These are phyloP conservation scores for Vanessa tameamea DNA, from an alignment of 1,140 invertebrate genomes.

Conservation along the genomic window DNA sequence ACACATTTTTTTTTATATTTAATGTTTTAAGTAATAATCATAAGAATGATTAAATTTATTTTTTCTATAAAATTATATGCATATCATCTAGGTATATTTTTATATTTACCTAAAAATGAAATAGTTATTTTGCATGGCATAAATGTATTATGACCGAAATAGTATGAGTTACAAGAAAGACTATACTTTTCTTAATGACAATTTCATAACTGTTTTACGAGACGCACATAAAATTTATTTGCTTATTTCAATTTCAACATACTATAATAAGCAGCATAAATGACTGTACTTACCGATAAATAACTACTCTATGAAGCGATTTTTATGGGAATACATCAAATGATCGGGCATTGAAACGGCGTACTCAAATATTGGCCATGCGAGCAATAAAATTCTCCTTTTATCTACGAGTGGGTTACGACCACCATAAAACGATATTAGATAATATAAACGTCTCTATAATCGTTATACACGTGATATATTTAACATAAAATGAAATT, in stretches of 20 bases:
- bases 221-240: neutral
- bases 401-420: constrained; percentile 29
- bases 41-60: too few species aligned
- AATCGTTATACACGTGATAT: constrained; percentile 23
- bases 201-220: neutral
- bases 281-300: neutral
- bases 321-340: constrained; percentile 38
- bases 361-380: constrained; percentile 34
- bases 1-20: too few species aligned
- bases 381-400: constrained; percentile 33
- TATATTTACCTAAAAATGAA: too few species aligned
- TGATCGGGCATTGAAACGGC: constrained; percentile 31
- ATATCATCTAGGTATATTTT: too few species aligned
- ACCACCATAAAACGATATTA: constrained; percentile 34
- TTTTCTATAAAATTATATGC: too few species aligned
- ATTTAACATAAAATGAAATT: constrained; percentile 11
- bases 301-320: constrained; percentile 28
- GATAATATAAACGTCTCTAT: constrained; percentile 28
- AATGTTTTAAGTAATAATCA: too few species aligned
- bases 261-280: neutral
- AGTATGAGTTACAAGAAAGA: neutral
- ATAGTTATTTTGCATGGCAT: too few species aligned
- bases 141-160: neutral
- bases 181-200: neutral
- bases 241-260: neutral